A percentile compares a stretch with the other conserved stretches of the same genome.
Conservation (phyloP, 2,888 invertebrate species). For the Conus canariensis region DNA sequence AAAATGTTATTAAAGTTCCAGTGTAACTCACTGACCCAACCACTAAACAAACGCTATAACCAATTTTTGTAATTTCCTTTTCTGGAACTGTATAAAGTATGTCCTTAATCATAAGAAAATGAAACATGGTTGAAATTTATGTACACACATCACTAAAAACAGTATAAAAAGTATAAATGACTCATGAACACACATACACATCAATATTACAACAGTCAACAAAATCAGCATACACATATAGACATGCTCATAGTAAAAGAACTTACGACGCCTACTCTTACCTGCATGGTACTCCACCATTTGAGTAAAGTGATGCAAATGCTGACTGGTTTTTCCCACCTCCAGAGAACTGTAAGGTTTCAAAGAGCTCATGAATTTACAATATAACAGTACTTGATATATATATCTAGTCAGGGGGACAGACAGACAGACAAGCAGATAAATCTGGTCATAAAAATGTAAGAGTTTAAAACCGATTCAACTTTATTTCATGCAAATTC, state of each 20-base stretch:
- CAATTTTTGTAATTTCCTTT: too few relatives aligned
- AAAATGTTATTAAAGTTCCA: too few relatives aligned
- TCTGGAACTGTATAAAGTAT: too few relatives aligned
- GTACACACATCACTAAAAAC: not conserved
- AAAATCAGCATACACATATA: not conserved
- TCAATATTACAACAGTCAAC: not conserved
- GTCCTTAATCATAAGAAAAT: too few relatives aligned
- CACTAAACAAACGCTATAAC: too few relatives aligned
- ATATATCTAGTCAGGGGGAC: too few relatives aligned
- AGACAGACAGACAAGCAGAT: too few relatives aligned
- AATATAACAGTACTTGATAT: too few relatives aligned
- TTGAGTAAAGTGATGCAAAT: conserved; percentile 76
- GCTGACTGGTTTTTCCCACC: conserved; percentile 69
- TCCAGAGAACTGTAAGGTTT: conserved; percentile 63
- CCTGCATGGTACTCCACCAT: conserved; percentile 77
- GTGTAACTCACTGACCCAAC: too few relatives aligned
- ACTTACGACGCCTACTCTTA: conserved; percentile 36
- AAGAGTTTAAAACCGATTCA: too few relatives aligned
- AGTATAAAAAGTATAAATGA: not conserved
- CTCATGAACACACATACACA: not conserved
- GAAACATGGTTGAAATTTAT: not conserved
- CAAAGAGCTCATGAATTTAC: conserved; percentile 7
- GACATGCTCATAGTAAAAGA: not conserved
- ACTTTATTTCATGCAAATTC: too few relatives aligned
- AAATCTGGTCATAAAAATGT: too few relatives aligned